Percentiles rank a stretch among this genome's conserved stretches.
Conservation (phyloP, 64 coral and sea anemone species). For the Stichodactyla mertensii region DNA sequence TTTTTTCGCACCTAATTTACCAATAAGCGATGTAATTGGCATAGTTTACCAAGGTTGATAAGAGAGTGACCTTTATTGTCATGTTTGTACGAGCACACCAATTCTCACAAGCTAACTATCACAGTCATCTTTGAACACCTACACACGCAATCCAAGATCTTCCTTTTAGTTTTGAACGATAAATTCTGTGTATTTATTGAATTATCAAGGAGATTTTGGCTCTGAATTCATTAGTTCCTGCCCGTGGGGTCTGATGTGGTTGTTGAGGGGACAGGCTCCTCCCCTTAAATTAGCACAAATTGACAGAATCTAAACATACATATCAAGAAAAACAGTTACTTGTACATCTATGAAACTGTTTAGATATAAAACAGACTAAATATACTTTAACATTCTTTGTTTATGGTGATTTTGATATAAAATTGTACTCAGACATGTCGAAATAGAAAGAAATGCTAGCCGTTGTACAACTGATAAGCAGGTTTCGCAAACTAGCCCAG, state of each 20-base stretch:
- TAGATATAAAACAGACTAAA: conserved; percentile 1
- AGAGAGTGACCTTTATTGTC: conserved; percentile 3
- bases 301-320: conserved; percentile 13
- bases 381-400: background rate
- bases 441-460: background rate
- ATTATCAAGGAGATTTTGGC: conserved; percentile 10
- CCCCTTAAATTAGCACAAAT: conserved; percentile 20
- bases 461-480: background rate
- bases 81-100: background rate
- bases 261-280: conserved; percentile 9
- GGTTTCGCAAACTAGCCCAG: background rate
- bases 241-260: conserved; percentile 9
- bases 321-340: conserved; percentile 20
- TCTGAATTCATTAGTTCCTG: background rate
- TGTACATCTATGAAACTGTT: conserved; percentile 8
- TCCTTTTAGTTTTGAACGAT: background rate
- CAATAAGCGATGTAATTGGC: conserved; percentile 5
- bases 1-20: conserved; percentile 1
- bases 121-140: background rate
- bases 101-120: background rate
- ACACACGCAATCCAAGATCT: background rate
- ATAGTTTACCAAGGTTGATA: conserved; percentile 1
- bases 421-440: background rate
- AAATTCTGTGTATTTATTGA: background rate
- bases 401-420: background rate